Evolutionary conservation across 2,113 vertebrate species (phyloP).

Genomic region (Myanophis thanlyinensis): DNA sequence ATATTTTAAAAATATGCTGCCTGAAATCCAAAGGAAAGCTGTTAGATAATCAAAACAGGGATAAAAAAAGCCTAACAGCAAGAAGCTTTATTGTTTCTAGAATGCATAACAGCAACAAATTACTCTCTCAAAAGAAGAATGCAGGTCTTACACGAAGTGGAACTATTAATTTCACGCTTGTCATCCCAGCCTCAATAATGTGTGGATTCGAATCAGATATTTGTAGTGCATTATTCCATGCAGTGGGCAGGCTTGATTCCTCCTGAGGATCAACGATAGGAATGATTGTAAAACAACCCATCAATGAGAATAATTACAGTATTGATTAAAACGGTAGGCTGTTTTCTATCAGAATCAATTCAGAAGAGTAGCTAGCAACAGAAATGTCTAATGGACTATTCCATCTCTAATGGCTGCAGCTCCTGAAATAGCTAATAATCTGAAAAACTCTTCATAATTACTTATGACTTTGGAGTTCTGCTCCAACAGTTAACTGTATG

Average conservation of each 20-base stretch:
- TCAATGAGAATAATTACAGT: constrained; percentile 84
- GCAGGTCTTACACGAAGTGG: constrained; percentile 89
- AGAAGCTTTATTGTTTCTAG: constrained; percentile 54
- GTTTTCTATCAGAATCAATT: constrained; percentile 82
- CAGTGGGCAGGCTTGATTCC: constrained; percentile 65
- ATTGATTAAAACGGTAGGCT: constrained; percentile 79
- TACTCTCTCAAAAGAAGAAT: constrained; percentile 88
- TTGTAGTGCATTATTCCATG: constrained; percentile 74
- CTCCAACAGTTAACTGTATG: constrained; percentile 68
- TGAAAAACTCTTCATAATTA: constrained; percentile 83
- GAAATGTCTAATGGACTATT: constrained; percentile 82
- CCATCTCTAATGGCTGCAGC: constrained; percentile 71
- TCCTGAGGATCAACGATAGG: constrained; percentile 71
- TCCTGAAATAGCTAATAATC: constrained; percentile 79
- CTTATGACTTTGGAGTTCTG: constrained; percentile 78
- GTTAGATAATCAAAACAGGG: constrained; percentile 41
- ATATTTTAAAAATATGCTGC: constrained; percentile 33
- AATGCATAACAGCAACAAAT: constrained; percentile 80
- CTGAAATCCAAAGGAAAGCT: constrained; percentile 29
- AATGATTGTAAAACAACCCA: constrained; percentile 81
- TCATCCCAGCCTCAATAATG: constrained; percentile 87
- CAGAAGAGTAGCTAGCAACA: constrained; percentile 72
- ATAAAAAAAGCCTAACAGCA: constrained; percentile 33
- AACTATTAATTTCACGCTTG: constrained; percentile 99
- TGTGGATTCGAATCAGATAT: constrained; percentile 90